Conservation (phyloP, 2,113 vertebrate species). For the Epinephelus fuscoguttatus region DNA sequence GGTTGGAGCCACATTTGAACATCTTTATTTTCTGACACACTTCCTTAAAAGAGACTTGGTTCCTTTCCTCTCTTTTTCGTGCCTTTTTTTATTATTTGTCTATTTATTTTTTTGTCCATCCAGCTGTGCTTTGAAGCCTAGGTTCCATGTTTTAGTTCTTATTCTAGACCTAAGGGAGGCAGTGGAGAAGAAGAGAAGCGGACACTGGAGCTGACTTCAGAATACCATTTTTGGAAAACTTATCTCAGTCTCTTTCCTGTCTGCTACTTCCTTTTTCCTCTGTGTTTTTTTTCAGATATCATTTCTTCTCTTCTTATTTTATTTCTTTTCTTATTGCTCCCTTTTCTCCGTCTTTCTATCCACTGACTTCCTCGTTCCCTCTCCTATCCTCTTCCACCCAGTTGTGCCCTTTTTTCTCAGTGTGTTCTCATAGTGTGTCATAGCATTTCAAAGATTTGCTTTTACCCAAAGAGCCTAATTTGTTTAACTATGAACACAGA, state of each 20-base stretch:
- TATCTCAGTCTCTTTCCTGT: neutral
- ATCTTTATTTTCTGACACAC: constrained; percentile 4
- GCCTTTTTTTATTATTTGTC: constrained; percentile 23
- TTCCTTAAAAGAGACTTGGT: constrained; percentile 16
- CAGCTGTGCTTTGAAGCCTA: constrained; percentile 42
- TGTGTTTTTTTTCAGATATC: neutral
- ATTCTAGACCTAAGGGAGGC: constrained; percentile 8
- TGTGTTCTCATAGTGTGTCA: neutral
- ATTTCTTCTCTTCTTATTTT: neutral
- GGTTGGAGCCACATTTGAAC: neutral
- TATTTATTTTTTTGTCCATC: constrained; percentile 17
- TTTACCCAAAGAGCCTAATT: constrained; percentile 4
- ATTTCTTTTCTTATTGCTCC: neutral
- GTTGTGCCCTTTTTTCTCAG: neutral
- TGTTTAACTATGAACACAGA: constrained; percentile 16
- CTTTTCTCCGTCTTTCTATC: neutral
- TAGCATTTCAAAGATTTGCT: constrained; percentile 14
- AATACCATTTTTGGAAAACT: neutral
- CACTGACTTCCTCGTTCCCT: neutral
- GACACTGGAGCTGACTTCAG: neutral
- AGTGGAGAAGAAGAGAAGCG: neutral
- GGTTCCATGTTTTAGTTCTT: constrained; percentile 9
- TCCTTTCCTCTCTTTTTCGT: constrained; percentile 18
- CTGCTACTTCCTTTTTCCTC: neutral
- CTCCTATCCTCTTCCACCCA: neutral